Percentiles rank a stretch among this genome's conserved stretches.
Evolutionary conservation across 2,113 vertebrate genomes (phyloP).

Genomic region (Cryptotis parvus): DNA sequence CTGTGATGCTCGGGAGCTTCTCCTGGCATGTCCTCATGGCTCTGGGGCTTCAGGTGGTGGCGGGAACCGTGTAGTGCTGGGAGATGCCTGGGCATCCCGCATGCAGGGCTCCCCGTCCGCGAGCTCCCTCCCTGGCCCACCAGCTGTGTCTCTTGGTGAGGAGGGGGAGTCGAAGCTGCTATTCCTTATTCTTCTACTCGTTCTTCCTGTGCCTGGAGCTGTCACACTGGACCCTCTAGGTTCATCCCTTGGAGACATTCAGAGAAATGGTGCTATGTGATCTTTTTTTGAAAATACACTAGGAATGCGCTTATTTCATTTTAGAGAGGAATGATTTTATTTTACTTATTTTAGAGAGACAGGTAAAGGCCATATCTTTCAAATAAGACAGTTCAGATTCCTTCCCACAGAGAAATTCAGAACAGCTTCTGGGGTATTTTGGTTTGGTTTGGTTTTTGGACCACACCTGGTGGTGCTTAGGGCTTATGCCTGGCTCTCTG

Average conservation of each 20-base stretch:
- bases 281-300: constrained; percentile 21
- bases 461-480: no score
- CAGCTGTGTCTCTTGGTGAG: neutral
- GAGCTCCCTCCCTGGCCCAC: no score
- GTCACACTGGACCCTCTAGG: constrained; percentile 1
- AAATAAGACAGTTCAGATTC: constrained; percentile 35
- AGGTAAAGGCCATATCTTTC: neutral
- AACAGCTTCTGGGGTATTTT: neutral
- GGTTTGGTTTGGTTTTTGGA: no score
- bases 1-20: no score
- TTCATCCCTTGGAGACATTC: neutral
- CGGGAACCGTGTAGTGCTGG: no score
- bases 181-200: constrained; percentile 2
- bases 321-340: no score
- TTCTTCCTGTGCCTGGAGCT: neutral
- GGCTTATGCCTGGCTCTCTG: no score
- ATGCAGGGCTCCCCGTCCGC: no score
- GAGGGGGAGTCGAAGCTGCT: constrained; percentile 1
- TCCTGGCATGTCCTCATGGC: no score
- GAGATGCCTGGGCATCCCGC: no score
- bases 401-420: constrained; percentile 35
- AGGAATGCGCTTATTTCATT: neutral
- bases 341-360: constrained; percentile 28
- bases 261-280: constrained; percentile 6
- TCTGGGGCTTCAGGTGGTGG: no score